These are phyloP conservation scores for Hesperophylax magnus DNA, from an alignment of 1,140 invertebrate species.

Conservation along the genomic window DNA sequence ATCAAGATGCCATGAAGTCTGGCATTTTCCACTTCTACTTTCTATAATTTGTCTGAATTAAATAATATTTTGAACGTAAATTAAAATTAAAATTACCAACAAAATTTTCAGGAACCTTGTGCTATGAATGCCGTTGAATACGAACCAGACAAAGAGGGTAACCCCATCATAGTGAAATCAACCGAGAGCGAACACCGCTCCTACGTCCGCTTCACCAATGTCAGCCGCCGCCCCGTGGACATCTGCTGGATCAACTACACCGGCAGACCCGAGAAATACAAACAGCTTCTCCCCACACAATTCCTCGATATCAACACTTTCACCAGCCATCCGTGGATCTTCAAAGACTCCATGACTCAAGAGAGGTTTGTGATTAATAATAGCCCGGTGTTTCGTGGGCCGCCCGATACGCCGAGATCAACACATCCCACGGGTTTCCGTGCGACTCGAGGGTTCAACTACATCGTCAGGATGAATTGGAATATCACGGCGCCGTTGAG, in stretches of 20 bases:
- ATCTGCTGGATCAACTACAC: conserved; percentile 52
- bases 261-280: conserved; percentile 22
- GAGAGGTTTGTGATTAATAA: conserved; percentile 69
- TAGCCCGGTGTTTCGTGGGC: conserved; percentile 60
- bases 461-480: conserved; percentile 62
- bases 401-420: neutral
- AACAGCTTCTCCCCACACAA: conserved; percentile 22
- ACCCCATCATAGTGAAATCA: conserved; percentile 25
- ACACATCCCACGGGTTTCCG: neutral
- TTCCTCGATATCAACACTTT: conserved; percentile 74
- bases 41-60: too few species aligned
- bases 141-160: conserved; percentile 34
- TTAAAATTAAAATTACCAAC: too few species aligned
- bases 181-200: conserved; percentile 14
- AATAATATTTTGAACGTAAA: too few species aligned
- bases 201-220: conserved; percentile 44
- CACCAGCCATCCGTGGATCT: conserved; percentile 82
- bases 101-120: neutral
- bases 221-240: conserved; percentile 22
- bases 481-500: conserved; percentile 45
- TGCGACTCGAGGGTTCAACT: conserved; percentile 49
- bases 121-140: conserved; percentile 38
- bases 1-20: too few species aligned
- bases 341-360: conserved; percentile 74
- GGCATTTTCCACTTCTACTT: too few species aligned